A percentile compares a stretch with the other conserved stretches of the same genome.
Evolutionary conservation across 1,140 invertebrate genomes (phyloP).

Genomic region (Aricia agestis): DNA sequence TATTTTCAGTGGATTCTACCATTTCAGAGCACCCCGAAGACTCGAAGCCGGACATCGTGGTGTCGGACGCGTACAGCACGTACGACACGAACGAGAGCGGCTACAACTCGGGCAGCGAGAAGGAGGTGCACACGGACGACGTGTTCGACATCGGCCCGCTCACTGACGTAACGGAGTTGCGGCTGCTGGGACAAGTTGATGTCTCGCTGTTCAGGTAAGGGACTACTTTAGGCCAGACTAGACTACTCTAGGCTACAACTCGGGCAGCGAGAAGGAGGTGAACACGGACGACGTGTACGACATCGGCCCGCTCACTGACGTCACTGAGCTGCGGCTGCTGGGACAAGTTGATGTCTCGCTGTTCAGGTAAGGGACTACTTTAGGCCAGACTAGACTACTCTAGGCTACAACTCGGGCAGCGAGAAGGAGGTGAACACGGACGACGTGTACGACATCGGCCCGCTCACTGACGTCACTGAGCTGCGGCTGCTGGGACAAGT

Average conservation of each 20-base stretch:
- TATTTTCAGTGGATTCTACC: too few relatives aligned
- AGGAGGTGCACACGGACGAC: constrained; percentile 34
- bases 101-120: constrained; percentile 32
- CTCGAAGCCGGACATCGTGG: constrained; percentile 41
- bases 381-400: too few relatives aligned
- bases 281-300: constrained; percentile 51
- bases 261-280: constrained; percentile 26
- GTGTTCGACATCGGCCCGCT: constrained; percentile 62
- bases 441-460: constrained; percentile 60
- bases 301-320: constrained; percentile 54
- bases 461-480: constrained; percentile 53
- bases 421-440: constrained; percentile 26
- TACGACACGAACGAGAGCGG: constrained; percentile 45
- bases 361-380: constrained; percentile 77
- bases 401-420: constrained; percentile 37
- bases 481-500: constrained; percentile 62
- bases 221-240: too few relatives aligned
- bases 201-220: constrained; percentile 76
- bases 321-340: constrained; percentile 59
- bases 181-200: constrained; percentile 61
- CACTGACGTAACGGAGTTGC: constrained; percentile 49
- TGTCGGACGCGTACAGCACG: constrained; percentile 40
- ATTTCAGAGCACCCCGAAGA: constrained; percentile 30
- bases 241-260: constrained; percentile 31
- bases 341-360: constrained; percentile 65